These are phyloP conservation scores for Tillus elongatus DNA, from an alignment of 2,888 invertebrate species.

Conservation along the genomic window DNA sequence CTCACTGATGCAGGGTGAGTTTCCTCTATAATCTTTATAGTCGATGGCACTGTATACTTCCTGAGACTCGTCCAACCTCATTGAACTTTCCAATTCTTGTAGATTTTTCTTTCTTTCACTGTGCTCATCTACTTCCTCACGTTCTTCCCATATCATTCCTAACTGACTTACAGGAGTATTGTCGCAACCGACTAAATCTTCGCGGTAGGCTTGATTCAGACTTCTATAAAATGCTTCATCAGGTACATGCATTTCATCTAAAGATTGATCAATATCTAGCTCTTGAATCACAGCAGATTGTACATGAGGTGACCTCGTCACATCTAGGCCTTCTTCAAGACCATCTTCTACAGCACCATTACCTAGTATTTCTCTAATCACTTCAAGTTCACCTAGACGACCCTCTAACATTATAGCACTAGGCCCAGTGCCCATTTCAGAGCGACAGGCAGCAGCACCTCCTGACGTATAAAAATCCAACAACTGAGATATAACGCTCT, in stretches of 20 bases:
- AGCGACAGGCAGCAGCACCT: constrained; percentile 38
- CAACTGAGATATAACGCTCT: constrained; percentile 80
- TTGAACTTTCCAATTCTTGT: constrained; percentile 34
- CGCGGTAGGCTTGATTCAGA: constrained; percentile 78
- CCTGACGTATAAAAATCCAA: constrained; percentile 66
- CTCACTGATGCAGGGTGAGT: constrained; percentile 66
- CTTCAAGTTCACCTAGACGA: constrained; percentile 45
- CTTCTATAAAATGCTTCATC: constrained; percentile 84
- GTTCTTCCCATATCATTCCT: constrained; percentile 81
- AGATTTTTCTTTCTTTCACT: constrained; percentile 40
- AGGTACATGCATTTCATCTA: constrained; percentile 55
- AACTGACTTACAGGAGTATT: constrained; percentile 61
- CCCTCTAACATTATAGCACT: constrained; percentile 33
- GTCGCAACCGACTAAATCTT: constrained; percentile 56
- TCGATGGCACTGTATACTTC: constrained; percentile 67
- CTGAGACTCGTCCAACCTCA: constrained; percentile 47
- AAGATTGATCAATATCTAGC: constrained; percentile 34
- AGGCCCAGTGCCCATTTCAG: constrained; percentile 36
- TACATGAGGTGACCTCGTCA: constrained; percentile 38
- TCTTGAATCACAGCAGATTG: constrained; percentile 36
- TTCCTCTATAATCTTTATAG: constrained; percentile 69
- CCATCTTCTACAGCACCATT: constrained; percentile 59
- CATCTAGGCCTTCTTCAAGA: constrained; percentile 55
- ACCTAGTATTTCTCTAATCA: constrained; percentile 56
- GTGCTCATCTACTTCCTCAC: constrained; percentile 60